Conservation (phyloP, 2,113 vertebrate species). For the Apteryx mantelli region DNA sequence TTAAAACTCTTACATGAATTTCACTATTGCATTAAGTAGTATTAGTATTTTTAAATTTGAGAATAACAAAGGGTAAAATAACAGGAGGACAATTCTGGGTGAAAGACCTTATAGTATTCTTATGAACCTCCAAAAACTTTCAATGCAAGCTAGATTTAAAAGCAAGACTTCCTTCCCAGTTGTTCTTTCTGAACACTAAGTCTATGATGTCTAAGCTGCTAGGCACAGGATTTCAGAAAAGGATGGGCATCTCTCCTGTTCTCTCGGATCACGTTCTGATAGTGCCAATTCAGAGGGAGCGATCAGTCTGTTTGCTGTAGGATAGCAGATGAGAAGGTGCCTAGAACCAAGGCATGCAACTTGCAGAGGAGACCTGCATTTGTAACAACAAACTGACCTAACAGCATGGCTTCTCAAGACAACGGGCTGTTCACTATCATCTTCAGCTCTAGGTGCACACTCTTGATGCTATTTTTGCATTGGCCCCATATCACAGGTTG, state of each 20-base stretch:
- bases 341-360: not conserved
- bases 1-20: not conserved
- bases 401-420: not conserved
- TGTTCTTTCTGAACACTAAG: not conserved
- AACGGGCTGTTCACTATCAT: not conserved
- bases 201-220: not conserved
- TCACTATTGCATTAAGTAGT: not conserved
- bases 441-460: not conserved
- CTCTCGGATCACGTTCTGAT: fast-evolving
- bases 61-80: not conserved
- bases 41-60: not conserved
- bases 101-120: not conserved
- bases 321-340: not conserved
- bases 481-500: not conserved
- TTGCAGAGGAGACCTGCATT: not conserved
- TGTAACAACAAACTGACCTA: not conserved
- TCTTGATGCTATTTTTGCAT: not conserved
- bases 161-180: not conserved
- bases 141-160: not conserved
- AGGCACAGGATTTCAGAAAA: not conserved
- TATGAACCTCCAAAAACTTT: not conserved
- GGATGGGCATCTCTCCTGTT: not conserved
- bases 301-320: not conserved
- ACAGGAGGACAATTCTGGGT: fast-evolving
- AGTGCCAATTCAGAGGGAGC: not conserved